Percentiles rank a stretch among this genome's conserved stretches.
Conservation (phyloP, 2,888 invertebrate genomes). For the Metacarcinus magister region DNA sequence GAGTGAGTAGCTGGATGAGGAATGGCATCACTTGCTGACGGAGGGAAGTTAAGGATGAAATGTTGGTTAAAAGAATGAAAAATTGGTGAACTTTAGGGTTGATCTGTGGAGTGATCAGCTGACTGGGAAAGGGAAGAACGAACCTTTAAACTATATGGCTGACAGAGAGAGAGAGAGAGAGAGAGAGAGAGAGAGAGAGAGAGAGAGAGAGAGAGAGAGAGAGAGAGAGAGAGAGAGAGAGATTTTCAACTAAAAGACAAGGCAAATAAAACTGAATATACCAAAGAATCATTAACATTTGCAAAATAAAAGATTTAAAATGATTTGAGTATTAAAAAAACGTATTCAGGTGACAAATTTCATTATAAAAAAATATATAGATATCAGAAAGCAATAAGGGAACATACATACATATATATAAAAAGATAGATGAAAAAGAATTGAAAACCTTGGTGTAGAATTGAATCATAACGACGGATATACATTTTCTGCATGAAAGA, state of each 20-base stretch:
- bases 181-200: constrained; percentile 29
- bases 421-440: neutral
- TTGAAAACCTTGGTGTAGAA: too few species aligned
- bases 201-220: constrained; percentile 1
- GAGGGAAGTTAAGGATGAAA: neutral
- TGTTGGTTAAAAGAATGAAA: neutral
- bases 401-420: neutral
- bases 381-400: neutral
- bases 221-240: constrained; percentile 12
- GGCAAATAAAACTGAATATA: neutral
- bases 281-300: neutral
- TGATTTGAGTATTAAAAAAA: neutral
- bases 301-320: too few species aligned
- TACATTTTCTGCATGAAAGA: neutral
- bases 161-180: constrained; percentile 23
- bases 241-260: neutral
- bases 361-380: neutral
- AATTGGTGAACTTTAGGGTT: neutral
- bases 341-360: neutral
- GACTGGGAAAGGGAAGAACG: neutral
- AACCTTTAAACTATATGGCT: neutral
- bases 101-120: neutral
- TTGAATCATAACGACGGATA: too few species aligned
- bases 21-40: neutral
- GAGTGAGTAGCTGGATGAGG: too few species aligned